A percentile compares a stretch with the other conserved stretches of the same genome.
These are phyloP conservation scores for Sinocyclocheilus rhinocerous DNA, from an alignment of 2,113 vertebrate genomes.

Conservation along the genomic window DNA sequence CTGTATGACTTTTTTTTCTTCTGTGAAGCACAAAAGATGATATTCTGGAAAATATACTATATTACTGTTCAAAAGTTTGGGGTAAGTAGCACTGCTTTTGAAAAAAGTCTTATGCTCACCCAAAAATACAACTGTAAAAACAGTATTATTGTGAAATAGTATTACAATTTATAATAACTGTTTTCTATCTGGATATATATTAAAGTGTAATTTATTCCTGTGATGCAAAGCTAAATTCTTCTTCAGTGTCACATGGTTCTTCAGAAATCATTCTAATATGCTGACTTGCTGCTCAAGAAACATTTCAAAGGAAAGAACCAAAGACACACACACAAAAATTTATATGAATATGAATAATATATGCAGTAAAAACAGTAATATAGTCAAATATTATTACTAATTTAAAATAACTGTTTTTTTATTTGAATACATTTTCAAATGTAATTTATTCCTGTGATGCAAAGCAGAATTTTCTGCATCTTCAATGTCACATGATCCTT, in stretches of 20 bases:
- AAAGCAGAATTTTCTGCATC: too few species aligned
- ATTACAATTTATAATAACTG: background rate
- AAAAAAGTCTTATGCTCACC: background rate
- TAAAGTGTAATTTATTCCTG: background rate
- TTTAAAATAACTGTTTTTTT: too few species aligned
- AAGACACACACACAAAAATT: too few species aligned
- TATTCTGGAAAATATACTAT: background rate
- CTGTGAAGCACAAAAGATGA: background rate
- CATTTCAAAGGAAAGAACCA: too few species aligned
- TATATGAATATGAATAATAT: too few species aligned
- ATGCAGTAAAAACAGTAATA: too few species aligned
- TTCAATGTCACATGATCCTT: too few species aligned
- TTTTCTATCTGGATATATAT: background rate
- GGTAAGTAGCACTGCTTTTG: background rate
- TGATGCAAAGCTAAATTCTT: background rate
- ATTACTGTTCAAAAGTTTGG: background rate
- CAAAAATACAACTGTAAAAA: background rate
- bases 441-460: too few species aligned
- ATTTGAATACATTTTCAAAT: too few species aligned
- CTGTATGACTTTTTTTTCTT: background rate
- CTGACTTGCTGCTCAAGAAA: too few species aligned
- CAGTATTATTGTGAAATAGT: background rate
- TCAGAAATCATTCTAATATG: too few species aligned
- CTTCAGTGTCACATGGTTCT: background rate
- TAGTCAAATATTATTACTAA: too few species aligned